Conservation (phyloP, 2,797 vertebrate genomes). For the Rachycentron canadum region DNA sequence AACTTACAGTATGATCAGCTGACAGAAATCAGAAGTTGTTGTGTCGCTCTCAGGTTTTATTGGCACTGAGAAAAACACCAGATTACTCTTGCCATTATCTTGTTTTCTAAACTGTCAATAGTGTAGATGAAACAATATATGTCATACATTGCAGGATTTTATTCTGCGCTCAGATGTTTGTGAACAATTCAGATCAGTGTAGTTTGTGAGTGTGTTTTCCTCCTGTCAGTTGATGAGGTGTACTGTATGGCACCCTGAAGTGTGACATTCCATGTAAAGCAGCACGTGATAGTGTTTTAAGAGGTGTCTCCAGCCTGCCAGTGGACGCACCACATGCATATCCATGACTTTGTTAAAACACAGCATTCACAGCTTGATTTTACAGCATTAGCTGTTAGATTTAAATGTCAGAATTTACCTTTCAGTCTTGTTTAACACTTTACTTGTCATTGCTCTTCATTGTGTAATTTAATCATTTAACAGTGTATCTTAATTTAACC, state of each 20-base stretch:
- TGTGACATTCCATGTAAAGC: slow-evolving; percentile 76
- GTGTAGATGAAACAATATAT: slow-evolving; percentile 3
- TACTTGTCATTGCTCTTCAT: slow-evolving; percentile 17
- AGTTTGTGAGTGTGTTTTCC: slow-evolving; percentile 31
- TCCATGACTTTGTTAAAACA: slow-evolving; percentile 57
- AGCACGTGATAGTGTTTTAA: slow-evolving; percentile 74
- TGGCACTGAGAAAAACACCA: neutral
- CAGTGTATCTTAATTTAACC: slow-evolving; percentile 28
- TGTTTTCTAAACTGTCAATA: slow-evolving; percentile 11
- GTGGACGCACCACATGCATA: slow-evolving; percentile 55
- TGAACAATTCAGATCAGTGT: neutral
- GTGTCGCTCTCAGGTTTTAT: neutral
- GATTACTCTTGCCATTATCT: neutral
- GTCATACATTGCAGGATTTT: slow-evolving; percentile 2
- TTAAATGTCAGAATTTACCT: slow-evolving; percentile 36
- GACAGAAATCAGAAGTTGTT: neutral
- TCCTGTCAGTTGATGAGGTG: slow-evolving; percentile 71
- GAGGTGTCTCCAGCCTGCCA: slow-evolving; percentile 73
- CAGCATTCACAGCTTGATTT: slow-evolving; percentile 64
- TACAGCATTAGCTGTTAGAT: slow-evolving; percentile 45
- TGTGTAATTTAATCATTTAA: slow-evolving; percentile 43
- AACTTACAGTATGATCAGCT: slow-evolving; percentile 7
- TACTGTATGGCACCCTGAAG: slow-evolving; percentile 54
- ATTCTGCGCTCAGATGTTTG: slow-evolving; percentile 25
- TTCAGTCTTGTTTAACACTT: slow-evolving; percentile 30